Percentiles rank a stretch among this genome's conserved stretches.
phyloP scores from a whole-genome alignment of 2,797 vertebrate species.

The Masticophis lateralis region DNA sequence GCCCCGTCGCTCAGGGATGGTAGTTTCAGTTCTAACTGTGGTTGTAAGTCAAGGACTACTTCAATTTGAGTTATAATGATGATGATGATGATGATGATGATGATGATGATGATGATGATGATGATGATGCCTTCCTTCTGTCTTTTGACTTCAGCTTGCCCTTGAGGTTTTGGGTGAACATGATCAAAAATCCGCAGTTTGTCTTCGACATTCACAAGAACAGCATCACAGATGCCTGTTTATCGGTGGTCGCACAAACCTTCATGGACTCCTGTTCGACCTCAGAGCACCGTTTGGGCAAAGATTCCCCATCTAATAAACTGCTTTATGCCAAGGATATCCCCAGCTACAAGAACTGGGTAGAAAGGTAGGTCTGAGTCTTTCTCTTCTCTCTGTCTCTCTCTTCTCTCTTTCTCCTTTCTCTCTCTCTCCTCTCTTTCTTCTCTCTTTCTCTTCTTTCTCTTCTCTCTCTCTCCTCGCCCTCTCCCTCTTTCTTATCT shows the following conservation, averaged over 20 bases:
- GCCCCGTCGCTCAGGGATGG: not conserved
- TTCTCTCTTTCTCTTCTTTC: too few species aligned
- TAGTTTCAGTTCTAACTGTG: not conserved
- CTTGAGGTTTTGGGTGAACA: slow-evolving; percentile 79
- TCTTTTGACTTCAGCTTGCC: slow-evolving; percentile 69
- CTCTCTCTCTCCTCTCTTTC: too few species aligned
- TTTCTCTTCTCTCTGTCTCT: not conserved
- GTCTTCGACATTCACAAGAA: slow-evolving; percentile 94
- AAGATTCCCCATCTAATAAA: slow-evolving; percentile 97
- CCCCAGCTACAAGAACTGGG: slow-evolving; percentile 98
- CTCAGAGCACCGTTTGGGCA: slow-evolving; percentile 95
- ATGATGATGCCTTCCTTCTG: not conserved
- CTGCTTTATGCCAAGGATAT: slow-evolving; percentile 98
- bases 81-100: too few species aligned
- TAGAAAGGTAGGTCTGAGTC: slow-evolving; percentile 82
- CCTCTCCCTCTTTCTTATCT: too few species aligned
- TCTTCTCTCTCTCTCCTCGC: too few species aligned
- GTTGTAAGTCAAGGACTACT: not conserved
- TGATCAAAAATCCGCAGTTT: slow-evolving; percentile 82
- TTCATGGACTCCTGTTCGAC: slow-evolving; percentile 99
- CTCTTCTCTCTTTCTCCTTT: too few species aligned
- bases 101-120: too few species aligned
- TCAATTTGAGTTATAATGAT: too few species aligned
- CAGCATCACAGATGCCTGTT: slow-evolving; percentile 95
- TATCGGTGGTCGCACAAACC: slow-evolving; percentile 95